These are phyloP conservation scores for Luperina nickerlii DNA, from an alignment of 2,888 invertebrate genomes.

Conservation along the genomic window DNA sequence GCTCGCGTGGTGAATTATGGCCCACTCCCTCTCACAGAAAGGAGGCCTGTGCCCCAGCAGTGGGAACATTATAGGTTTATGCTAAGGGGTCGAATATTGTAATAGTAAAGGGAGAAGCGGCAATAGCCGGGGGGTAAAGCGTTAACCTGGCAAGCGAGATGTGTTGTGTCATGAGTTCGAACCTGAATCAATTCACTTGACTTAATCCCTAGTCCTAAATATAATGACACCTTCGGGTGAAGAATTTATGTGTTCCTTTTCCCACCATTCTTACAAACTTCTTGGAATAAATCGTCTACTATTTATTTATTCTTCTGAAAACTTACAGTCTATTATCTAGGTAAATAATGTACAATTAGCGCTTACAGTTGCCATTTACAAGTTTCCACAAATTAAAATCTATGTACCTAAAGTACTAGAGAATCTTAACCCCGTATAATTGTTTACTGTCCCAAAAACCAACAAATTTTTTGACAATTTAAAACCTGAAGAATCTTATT, in stretches of 20 bases:
- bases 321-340: no score
- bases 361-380: no score
- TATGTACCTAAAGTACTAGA: not conserved
- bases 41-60: not conserved
- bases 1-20: not conserved
- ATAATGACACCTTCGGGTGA: not conserved
- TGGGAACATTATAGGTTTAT: not conserved
- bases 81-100: not conserved
- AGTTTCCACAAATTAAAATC: no score
- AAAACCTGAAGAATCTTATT: not conserved
- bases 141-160: no score
- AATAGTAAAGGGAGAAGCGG: not conserved
- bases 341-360: no score
- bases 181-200: not conserved
- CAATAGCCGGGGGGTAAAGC: not conserved
- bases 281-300: not conserved
- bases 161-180: not conserved
- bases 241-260: not conserved
- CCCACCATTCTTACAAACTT: no score
- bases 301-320: no score
- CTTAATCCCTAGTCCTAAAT: not conserved
- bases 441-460: not conserved
- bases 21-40: not conserved
- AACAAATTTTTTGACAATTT: not conserved
- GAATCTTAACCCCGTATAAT: not conserved